Base-by-base conservation (phyloP, 2,888 invertebrate species). In the Perithous albicinctus region DNA sequence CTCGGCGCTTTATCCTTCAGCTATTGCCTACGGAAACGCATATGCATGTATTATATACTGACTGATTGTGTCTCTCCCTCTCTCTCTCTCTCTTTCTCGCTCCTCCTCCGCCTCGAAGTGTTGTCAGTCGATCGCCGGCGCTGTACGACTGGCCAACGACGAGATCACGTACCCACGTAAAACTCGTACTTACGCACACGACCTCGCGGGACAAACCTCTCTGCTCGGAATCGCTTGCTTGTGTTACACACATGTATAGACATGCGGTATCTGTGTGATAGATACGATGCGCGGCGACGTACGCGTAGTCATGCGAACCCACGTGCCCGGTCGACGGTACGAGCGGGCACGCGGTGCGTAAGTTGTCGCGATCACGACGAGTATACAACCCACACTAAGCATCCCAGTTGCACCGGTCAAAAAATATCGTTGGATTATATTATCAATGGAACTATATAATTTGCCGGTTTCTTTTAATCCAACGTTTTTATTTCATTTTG, bases 241-340 rank as follows among this genome's bases (percentile, higher is more conserved):
- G 29, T 32, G 56, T 56, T 18, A 18, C n/a, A 12, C 26, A 32
- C 59, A 15, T 7, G 8, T 26, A 54, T 26, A n/a, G n/a, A 54
- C 15, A 41, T n/a, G 10, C n/a, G 3, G 32, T 20, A 32, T n/a
- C n/a, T n/a, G n/a, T 35, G 26, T 12, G 69, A 51, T 12, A 48
- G 26, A 41, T 56, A 35, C 23, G 26, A 26, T 54, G 69, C 41
- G 54, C 41, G 54, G 8, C 48, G 66, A 70, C 69, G 41, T 70
- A 69, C 69, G 69, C 15, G 67, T 35, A 51, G 51, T 51, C 67
- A 67, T 35, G 48, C 20, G 43, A 48, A 56, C 69, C 69, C 41
- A 69, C 69, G 69, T 66, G 66, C 18, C 32, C 18, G 29, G 6
- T 8, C 66, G 18, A 46, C 66, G 66, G 48, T 46, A 48, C 66